A percentile compares a stretch with the other conserved stretches of the same genome.
phyloP scores from a whole-genome alignment of 23 tunicate genomes.

The Phallusia fumigata region DNA sequence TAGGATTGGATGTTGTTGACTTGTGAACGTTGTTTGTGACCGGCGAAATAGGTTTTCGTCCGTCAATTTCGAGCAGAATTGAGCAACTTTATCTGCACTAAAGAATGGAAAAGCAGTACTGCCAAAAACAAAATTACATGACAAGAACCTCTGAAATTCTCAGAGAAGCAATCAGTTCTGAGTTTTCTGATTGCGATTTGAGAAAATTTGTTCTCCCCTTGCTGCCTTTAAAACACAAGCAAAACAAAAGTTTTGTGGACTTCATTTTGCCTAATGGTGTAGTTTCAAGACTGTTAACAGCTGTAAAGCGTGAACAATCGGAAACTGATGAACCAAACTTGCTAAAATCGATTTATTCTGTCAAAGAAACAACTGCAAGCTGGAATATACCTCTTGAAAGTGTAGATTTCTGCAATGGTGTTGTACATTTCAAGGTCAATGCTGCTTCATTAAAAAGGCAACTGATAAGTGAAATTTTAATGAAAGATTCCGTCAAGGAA shows the following conservation, averaged over 20 bases:
- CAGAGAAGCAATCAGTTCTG: neutral
- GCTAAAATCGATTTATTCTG: neutral
- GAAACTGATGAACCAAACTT: neutral
- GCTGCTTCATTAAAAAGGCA: neutral
- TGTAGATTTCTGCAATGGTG: neutral
- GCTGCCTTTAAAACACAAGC: neutral
- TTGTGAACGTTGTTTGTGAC: too few relatives aligned
- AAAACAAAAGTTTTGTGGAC: neutral
- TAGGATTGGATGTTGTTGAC: too few relatives aligned
- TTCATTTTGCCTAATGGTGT: neutral
- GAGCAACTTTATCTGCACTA: neutral
- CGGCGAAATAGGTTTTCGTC: too few relatives aligned
- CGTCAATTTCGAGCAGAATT: too few relatives aligned
- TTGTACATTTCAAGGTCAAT: neutral
- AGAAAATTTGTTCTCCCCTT: neutral
- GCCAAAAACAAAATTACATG: neutral
- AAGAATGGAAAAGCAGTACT: neutral
- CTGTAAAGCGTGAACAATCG: neutral
- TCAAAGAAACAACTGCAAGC: neutral
- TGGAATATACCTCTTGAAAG: neutral
- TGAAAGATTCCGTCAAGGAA: neutral
- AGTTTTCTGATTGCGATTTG: neutral
- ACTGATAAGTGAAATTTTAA: neutral
- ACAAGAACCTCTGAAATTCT: neutral
- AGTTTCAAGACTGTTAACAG: neutral